Evolutionary conservation across 35 echinoderm and acorn worm species (phyloP).

Genomic region (Lytechinus variegatus): DNA sequence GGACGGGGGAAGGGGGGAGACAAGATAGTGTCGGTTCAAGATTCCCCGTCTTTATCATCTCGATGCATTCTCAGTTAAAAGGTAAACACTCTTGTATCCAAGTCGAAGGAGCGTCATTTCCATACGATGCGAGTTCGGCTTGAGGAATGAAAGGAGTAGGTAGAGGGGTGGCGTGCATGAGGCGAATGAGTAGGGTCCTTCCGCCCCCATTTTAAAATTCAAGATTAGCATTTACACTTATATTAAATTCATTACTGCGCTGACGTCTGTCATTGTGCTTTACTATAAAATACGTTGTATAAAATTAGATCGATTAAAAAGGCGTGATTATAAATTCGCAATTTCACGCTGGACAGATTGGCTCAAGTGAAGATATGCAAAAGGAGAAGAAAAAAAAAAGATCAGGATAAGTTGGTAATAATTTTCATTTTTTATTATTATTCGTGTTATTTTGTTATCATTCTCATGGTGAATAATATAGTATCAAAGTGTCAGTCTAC

Average conservation of each 20-base stretch:
- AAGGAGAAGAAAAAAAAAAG: too few species aligned
- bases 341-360: background rate
- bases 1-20: background rate
- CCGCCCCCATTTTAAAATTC: background rate
- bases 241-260: background rate
- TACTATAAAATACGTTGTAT: background rate
- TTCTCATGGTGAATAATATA: too few species aligned
- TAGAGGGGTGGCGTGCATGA: background rate
- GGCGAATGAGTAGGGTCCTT: background rate
- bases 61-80: background rate
- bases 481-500: too few species aligned
- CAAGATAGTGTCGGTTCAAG: background rate
- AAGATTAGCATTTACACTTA: background rate
- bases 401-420: too few species aligned
- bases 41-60: background rate
- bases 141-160: background rate
- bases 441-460: too few species aligned
- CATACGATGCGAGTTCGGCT: constrained; percentile 28
- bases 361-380: too few species aligned
- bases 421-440: too few species aligned
- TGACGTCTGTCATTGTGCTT: background rate
- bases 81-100: constrained; percentile 16
- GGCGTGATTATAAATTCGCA: background rate
- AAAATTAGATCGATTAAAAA: background rate
- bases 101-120: background rate